Evolutionary conservation across 2,113 vertebrate species (phyloP).

Genomic region (Dipodomys ordii): DNA sequence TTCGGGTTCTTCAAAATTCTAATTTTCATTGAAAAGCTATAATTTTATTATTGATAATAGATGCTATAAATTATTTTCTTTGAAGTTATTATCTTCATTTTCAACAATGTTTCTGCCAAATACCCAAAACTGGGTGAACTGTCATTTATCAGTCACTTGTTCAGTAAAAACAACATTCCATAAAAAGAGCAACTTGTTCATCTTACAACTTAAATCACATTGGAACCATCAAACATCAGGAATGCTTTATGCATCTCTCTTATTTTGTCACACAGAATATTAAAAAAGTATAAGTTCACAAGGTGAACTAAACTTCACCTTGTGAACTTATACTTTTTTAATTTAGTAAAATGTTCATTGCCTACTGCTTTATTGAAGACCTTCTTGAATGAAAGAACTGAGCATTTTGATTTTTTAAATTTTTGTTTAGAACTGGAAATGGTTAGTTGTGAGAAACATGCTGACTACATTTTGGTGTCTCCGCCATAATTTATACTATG

Average conservation of each 20-base stretch:
- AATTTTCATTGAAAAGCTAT: not conserved
- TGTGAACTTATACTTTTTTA: too few relatives aligned
- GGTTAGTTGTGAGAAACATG: not conserved
- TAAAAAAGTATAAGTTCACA: not conserved
- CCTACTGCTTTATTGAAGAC: not conserved
- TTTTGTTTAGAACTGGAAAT: not conserved
- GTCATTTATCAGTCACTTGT: not conserved
- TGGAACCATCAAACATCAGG: not conserved
- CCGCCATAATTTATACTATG: not conserved
- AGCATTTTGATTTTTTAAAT: not conserved
- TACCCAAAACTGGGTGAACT: not conserved
- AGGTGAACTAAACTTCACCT: too few relatives aligned
- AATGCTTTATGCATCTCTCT: not conserved
- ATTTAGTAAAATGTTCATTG: constrained; percentile 14
- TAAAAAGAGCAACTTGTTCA: not conserved
- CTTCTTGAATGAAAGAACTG: not conserved
- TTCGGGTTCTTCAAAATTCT: constrained; percentile 31
- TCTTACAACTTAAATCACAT: not conserved
- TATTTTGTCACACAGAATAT: not conserved
- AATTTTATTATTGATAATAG: constrained; percentile 28
- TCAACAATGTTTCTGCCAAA: constrained; percentile 3
- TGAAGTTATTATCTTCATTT: constrained; percentile 29
- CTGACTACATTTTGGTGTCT: not conserved
- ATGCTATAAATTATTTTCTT: constrained; percentile 18
- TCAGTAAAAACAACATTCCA: not conserved